Base-by-base conservation (phyloP, 2,888 invertebrate genomes). In the Dysmachus trigonus region DNA sequence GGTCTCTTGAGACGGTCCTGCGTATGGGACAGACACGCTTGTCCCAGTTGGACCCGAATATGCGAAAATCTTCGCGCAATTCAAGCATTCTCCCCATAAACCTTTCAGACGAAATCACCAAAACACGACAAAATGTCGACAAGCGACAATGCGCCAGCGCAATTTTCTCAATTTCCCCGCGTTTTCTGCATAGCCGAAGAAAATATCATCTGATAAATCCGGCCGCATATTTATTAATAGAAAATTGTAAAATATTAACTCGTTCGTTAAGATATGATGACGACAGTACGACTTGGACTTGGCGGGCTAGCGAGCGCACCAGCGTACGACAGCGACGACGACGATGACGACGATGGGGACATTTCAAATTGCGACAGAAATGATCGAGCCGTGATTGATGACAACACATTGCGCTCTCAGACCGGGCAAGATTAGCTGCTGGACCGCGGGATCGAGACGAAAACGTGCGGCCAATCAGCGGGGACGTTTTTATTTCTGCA, bases 191-290 rank as follows among this genome's bases (percentile, higher is more conserved):
- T 33, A 2, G 27, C 62, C 62, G 31, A 22, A n/a, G 47, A 79
- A 79, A 51, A 79, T 47, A 30, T 62, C 71, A 82, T 82, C 82
- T 33, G 71, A 83, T 83, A 83, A 83, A 83, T 83, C 83, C 41
- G 38, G 83, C 33, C 72, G 72, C 35, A 62, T 91, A 91, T 91
- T 91, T 91, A 91, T 91, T 91, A 91, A 90, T 91, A 91, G 91
- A 90, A 92, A 92, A 91, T 91, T 92, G 91, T 91, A 91, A 91
- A 91, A 91, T 91, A 92, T 92, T 91, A 91, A 91, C 91, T 89
- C 90, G 91, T 91, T 91, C 89, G 88, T 89, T 90, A 89, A 89
- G 90, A 90, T 89, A 90, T 90, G 91, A 91, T 89, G 89, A 88
- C 89, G 87, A 87, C 88, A 86, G 87, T 86, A 86, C 87, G 76